Evolutionary conservation across 35 echinoderm and acorn worm genomes (phyloP).

Genomic region (Lytechinus pictus): DNA sequence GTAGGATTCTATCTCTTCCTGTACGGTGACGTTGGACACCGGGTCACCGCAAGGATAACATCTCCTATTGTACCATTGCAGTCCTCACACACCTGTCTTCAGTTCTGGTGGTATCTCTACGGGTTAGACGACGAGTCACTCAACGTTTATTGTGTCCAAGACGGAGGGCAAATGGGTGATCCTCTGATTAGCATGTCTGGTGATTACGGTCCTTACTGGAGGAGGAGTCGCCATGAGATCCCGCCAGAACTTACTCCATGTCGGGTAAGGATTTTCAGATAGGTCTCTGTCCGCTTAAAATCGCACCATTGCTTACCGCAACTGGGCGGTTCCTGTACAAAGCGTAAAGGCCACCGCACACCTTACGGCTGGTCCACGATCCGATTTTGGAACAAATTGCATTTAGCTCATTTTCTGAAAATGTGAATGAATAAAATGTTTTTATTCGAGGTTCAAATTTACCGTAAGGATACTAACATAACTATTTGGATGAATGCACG

Average conservation of each 20-base stretch:
- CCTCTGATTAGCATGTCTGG: constrained; percentile 55
- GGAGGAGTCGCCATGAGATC: constrained; percentile 57
- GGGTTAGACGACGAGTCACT: constrained; percentile 70
- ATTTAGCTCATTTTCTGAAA: no score
- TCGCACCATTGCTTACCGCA: no score
- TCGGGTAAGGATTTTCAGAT: not conserved
- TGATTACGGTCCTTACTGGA: constrained; percentile 71
- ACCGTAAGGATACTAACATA: no score
- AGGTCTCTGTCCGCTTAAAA: no score
- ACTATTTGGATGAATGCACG: no score
- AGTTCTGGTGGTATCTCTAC: constrained; percentile 93
- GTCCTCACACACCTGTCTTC: constrained; percentile 52
- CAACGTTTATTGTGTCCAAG: constrained; percentile 62
- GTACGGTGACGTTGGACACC: not conserved
- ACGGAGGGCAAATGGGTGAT: not conserved
- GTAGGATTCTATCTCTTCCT: constrained; percentile 60
- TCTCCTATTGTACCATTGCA: constrained; percentile 55
- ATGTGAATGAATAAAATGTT: no score
- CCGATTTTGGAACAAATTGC: no score
- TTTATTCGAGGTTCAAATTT: no score
- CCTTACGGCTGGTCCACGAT: no score
- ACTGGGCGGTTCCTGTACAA: no score
- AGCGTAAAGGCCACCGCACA: no score
- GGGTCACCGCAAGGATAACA: constrained; percentile 54
- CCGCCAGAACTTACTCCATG: not conserved